Conservation (phyloP, 2,113 vertebrate genomes). For the Anoura caudifer region DNA sequence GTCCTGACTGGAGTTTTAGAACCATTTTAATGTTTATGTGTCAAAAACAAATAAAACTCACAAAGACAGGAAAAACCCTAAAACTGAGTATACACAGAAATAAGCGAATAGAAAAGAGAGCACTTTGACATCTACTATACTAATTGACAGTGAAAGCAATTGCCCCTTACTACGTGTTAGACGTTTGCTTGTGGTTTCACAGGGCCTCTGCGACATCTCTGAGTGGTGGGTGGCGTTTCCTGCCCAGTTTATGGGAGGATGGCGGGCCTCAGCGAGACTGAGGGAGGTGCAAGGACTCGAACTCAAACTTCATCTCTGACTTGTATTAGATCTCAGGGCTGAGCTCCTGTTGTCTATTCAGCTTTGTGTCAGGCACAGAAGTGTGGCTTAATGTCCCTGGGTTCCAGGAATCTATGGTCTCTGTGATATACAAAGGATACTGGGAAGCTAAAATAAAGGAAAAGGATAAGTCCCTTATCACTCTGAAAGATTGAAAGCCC, state of each 20-base stretch:
- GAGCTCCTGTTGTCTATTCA: too few species aligned
- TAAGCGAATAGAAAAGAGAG: neutral
- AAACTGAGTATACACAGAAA: neutral
- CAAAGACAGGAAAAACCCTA: neutral
- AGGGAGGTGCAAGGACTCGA: neutral
- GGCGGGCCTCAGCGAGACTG: neutral
- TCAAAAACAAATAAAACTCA: conserved; percentile 35
- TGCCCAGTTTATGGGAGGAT: neutral
- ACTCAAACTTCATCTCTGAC: too few species aligned
- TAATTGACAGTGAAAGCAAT: neutral
- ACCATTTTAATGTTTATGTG: neutral
- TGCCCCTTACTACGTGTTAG: neutral
- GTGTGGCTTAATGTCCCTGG: neutral
- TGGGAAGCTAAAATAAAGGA: neutral
- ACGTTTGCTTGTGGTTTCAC: neutral
- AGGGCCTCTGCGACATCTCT: neutral
- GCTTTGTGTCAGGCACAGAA: neutral
- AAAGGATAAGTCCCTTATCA: too few species aligned
- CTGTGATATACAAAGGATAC: neutral
- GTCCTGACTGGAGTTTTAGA: neutral
- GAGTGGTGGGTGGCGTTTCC: neutral
- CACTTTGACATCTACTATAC: neutral
- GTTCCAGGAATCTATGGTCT: neutral
- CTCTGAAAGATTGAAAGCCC: too few species aligned
- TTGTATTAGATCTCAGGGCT: too few species aligned